These are phyloP conservation scores for Halictus rubicundus DNA, from an alignment of 1,140 invertebrate genomes.

Conservation along the genomic window DNA sequence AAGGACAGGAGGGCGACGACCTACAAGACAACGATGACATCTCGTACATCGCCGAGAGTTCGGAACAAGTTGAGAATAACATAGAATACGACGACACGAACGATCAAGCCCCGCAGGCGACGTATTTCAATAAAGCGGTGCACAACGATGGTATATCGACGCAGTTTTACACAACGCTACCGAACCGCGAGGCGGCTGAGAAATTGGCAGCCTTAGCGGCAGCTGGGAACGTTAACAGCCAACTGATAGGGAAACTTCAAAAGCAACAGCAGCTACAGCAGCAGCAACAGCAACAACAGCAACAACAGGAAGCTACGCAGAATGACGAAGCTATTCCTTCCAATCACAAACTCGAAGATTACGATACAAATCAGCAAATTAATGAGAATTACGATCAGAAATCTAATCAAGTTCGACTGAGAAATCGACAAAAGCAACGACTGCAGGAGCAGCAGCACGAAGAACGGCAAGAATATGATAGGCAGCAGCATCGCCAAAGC, in stretches of 20 bases:
- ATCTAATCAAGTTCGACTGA: slow-evolving; percentile 34
- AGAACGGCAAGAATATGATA: slow-evolving; percentile 30
- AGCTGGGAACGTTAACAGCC: slow-evolving; percentile 79
- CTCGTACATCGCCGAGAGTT: slow-evolving; percentile 44
- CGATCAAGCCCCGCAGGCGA: slow-evolving; percentile 50
- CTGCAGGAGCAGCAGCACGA: slow-evolving; percentile 50
- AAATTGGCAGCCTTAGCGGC: slow-evolving; percentile 80
- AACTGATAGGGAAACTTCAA: slow-evolving; percentile 69
- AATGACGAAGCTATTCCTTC: slow-evolving; percentile 57
- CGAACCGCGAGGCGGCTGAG: slow-evolving; percentile 80
- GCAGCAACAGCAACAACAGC: slow-evolving; percentile 40
- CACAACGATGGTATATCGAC: slow-evolving; percentile 51
- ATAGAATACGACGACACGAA: slow-evolving; percentile 69
- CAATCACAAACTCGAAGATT: slow-evolving; percentile 69
- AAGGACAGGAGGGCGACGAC: slow-evolving; percentile 41
- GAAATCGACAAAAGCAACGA: slow-evolving; percentile 56
- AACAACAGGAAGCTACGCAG: slow-evolving; percentile 46
- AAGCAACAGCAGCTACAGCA: slow-evolving; percentile 68
- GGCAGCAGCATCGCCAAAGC: slow-evolving; percentile 36
- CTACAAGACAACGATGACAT: slow-evolving; percentile 50
- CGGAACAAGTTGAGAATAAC: slow-evolving; percentile 70
- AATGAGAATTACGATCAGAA: slow-evolving; percentile 45
- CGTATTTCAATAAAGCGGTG: slow-evolving; percentile 63
- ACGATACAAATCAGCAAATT: slow-evolving; percentile 35
- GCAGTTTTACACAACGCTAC: slow-evolving; percentile 79